phyloP scores from a whole-genome alignment of 1,140 invertebrate genomes.

The Teleopsis dalmanni region DNA sequence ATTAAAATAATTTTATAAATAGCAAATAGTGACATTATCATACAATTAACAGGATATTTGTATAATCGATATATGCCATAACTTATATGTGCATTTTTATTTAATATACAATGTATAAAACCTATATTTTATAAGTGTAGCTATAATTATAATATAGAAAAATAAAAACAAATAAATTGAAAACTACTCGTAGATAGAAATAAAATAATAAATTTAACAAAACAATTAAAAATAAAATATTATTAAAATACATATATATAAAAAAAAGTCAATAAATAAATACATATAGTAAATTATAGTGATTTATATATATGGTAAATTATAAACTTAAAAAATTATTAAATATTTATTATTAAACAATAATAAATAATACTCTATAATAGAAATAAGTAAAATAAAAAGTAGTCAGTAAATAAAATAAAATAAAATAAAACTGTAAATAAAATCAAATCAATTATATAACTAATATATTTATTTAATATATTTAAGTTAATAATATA shows the following conservation, averaged over 20 bases:
- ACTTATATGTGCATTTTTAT: too few relatives aligned
- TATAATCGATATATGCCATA: too few relatives aligned
- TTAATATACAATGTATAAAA: too few relatives aligned
- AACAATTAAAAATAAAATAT: slow-evolving; percentile 1
- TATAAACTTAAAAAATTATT: background rate
- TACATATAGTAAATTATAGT: slow-evolving; percentile 8
- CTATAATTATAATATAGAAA: too few relatives aligned
- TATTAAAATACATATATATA: slow-evolving; percentile 4
- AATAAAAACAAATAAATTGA: too few relatives aligned
- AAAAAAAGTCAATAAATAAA: slow-evolving; percentile 3
- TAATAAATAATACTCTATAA: background rate
- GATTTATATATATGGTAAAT: background rate
- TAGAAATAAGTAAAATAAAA: slow-evolving; percentile 13
- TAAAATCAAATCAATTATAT: background rate
- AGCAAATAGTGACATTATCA: too few relatives aligned
- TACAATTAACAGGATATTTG: too few relatives aligned
- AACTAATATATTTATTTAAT: background rate
- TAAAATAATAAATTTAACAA: too few relatives aligned
- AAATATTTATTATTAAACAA: background rate
- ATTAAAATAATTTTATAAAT: too few relatives aligned
- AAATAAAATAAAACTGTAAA: background rate
- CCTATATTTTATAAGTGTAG: too few relatives aligned
- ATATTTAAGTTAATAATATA: background rate
- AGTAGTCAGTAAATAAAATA: slow-evolving; percentile 8
- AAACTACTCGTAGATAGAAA: too few relatives aligned